A percentile compares a stretch with the other conserved stretches of the same genome.
These are phyloP conservation scores for Valencia hispanica DNA, from an alignment of 2,797 vertebrate genomes.

Conservation along the genomic window DNA sequence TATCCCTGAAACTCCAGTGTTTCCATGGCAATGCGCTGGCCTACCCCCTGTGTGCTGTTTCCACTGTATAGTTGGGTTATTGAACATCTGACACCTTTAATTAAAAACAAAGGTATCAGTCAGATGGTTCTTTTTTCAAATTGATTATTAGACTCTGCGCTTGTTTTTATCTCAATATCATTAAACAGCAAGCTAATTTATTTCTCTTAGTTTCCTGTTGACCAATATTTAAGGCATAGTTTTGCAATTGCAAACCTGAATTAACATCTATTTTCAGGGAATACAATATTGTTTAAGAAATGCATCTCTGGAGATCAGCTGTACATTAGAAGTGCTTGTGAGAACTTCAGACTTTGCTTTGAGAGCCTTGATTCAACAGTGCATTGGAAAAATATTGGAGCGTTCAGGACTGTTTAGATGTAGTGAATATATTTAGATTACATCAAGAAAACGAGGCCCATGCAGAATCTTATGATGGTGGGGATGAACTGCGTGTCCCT, in stretches of 20 bases:
- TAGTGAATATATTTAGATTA: slow-evolving; percentile 74
- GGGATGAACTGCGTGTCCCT: slow-evolving; percentile 48
- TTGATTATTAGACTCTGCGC: slow-evolving; percentile 24
- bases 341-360: slow-evolving; percentile 24
- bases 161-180: slow-evolving; percentile 40
- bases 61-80: slow-evolving; percentile 56
- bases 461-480: slow-evolving; percentile 61
- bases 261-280: neutral
- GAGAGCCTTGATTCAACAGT: slow-evolving; percentile 25
- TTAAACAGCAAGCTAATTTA: slow-evolving; percentile 20
- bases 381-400: slow-evolving; percentile 30
- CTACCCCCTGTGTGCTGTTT: slow-evolving; percentile 53
- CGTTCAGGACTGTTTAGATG: slow-evolving; percentile 52
- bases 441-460: slow-evolving; percentile 59
- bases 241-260: slow-evolving; percentile 19
- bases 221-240: slow-evolving; percentile 24
- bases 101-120: slow-evolving; percentile 60
- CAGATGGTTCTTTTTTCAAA: slow-evolving; percentile 33
- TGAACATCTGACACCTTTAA: slow-evolving; percentile 64
- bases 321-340: slow-evolving; percentile 41
- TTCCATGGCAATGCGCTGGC: slow-evolving; percentile 72
- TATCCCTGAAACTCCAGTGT: slow-evolving; percentile 67
- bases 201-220: slow-evolving; percentile 29
- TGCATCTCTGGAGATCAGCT: slow-evolving; percentile 33
- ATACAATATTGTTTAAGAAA: slow-evolving; percentile 53